A percentile compares a stretch with the other conserved stretches of the same genome.
Conservation (phyloP, 35 echinoderm and acorn worm genomes). For the Ptychodera flava region DNA sequence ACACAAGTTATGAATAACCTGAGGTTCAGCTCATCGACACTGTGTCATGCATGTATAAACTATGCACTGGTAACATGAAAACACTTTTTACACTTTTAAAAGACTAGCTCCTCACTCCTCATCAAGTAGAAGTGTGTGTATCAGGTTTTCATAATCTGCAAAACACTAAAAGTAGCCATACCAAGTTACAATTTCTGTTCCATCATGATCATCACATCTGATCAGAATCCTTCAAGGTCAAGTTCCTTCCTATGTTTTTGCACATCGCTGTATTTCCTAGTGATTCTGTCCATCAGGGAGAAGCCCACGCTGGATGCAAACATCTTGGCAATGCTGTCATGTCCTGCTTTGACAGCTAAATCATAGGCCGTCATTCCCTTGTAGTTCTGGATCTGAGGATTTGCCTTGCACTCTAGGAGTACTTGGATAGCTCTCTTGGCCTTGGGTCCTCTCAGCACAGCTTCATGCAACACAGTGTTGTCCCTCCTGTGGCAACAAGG, state of each 20-base stretch:
- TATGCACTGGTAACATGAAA: no score
- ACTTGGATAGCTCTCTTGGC: not conserved
- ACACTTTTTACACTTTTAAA: no score
- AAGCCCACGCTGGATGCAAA: not conserved
- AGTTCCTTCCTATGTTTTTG: not conserved
- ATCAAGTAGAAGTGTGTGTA: no score
- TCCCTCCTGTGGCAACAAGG: no score
- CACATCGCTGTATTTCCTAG: not conserved
- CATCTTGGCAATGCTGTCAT: not conserved
- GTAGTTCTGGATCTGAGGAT: not conserved
- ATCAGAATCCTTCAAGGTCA: not conserved
- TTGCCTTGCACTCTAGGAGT: not conserved
- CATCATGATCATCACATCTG: no score
- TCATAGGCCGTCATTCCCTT: not conserved
- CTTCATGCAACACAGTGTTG: not conserved
- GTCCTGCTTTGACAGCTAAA: not conserved
- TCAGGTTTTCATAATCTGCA: no score
- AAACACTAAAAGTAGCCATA: no score
- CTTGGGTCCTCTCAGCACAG: not conserved
- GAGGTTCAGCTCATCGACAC: no score
- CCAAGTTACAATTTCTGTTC: no score
- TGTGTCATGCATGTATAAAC: no score
- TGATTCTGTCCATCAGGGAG: not conserved
- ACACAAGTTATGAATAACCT: no score
- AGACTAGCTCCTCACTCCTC: no score